phyloP scores from a whole-genome alignment of 2,113 vertebrate species.

The Cochlearius cochlearius region DNA sequence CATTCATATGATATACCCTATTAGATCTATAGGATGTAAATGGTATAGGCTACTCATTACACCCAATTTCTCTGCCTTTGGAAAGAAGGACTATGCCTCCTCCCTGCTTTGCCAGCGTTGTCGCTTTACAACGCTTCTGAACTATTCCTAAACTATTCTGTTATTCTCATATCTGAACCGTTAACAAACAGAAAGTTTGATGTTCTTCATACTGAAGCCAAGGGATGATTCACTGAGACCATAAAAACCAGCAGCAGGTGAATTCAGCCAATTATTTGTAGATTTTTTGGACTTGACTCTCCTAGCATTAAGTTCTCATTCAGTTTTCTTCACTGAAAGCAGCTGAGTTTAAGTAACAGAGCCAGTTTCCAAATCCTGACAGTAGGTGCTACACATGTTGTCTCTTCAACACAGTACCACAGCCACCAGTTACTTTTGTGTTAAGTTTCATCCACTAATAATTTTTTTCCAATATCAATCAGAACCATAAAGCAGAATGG shows the following conservation, averaged over 20 bases:
- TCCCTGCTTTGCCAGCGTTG: accelerated
- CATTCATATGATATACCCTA: background rate
- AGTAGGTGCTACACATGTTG: background rate
- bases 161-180: background rate
- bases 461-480: conserved; percentile 35
- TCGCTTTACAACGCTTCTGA: background rate
- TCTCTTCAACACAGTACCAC: background rate
- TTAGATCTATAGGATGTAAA: background rate
- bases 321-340: background rate
- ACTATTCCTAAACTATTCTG: background rate
- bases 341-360: background rate
- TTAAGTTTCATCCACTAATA: background rate
- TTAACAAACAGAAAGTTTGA: background rate
- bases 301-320: background rate
- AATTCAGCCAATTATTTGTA: background rate
- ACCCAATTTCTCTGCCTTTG: background rate
- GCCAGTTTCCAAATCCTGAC: background rate
- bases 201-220: background rate
- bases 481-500: conserved; percentile 7
- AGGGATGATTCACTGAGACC: background rate
- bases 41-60: background rate
- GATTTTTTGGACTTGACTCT: background rate
- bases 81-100: background rate
- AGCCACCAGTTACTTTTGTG: background rate
- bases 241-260: background rate